These are phyloP conservation scores for Prunella strophiata DNA, from an alignment of 2,797 vertebrate species.

Conservation along the genomic window DNA sequence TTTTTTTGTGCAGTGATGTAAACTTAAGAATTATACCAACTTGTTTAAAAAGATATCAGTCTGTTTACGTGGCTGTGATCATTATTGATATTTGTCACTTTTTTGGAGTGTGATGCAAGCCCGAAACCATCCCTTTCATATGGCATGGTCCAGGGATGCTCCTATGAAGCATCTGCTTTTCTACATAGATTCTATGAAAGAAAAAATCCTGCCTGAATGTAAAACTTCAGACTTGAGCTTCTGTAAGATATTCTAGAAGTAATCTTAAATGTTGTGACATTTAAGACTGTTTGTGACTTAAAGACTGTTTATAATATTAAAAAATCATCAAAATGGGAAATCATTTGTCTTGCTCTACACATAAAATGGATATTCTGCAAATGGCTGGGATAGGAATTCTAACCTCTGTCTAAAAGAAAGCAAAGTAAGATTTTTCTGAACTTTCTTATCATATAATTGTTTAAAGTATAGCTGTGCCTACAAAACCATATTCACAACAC, in stretches of 20 bases:
- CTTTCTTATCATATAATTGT: background rate
- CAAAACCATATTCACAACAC: background rate
- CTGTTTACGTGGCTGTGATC: background rate
- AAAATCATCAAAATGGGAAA: background rate
- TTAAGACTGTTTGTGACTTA: too few species aligned
- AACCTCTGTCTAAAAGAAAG: background rate
- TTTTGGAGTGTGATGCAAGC: background rate
- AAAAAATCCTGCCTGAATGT: background rate
- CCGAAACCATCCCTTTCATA: background rate
- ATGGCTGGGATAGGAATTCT: background rate
- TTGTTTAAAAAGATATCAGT: background rate
- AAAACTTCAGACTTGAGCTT: background rate
- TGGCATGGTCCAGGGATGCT: background rate
- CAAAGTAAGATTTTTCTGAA: background rate
- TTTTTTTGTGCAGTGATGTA: background rate
- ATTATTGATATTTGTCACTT: background rate
- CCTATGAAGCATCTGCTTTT: background rate
- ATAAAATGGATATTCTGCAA: background rate
- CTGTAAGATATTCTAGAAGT: background rate
- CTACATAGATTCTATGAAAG: background rate
- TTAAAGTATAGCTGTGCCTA: background rate
- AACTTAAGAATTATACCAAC: background rate
- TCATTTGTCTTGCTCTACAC: background rate
- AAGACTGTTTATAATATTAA: background rate
- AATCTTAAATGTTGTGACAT: background rate